phyloP scores from a whole-genome alignment of 64 coral and sea anemone genomes.

The Anthopleura sola region DNA sequence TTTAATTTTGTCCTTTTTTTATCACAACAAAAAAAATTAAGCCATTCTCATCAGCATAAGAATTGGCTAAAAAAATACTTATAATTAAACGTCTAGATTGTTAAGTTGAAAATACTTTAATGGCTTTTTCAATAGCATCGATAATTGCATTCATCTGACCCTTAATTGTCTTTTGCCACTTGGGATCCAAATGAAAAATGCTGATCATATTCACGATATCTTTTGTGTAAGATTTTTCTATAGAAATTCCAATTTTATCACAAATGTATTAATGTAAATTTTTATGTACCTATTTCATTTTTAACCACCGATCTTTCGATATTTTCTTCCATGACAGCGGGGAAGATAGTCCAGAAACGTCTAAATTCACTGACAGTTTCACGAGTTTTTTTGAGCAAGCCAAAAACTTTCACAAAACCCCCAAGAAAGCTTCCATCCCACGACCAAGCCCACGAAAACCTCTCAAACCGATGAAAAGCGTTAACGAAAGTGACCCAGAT shows the following conservation, averaged over 20 bases:
- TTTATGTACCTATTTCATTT: too few relatives aligned
- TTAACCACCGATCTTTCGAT: too few relatives aligned
- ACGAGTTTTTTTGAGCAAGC: conserved; percentile 42
- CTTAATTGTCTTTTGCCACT: too few relatives aligned
- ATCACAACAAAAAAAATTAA: background rate
- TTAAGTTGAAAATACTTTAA: background rate
- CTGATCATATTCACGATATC: too few relatives aligned
- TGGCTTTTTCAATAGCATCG: background rate
- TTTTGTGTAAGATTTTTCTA: too few relatives aligned
- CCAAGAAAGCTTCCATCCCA: conserved; percentile 52
- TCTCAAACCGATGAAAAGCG: conserved; percentile 83
- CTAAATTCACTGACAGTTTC: conserved; percentile 41
- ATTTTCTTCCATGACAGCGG: background rate
- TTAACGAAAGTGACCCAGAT: conserved; percentile 75
- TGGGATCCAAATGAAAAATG: too few relatives aligned
- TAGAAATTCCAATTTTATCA: too few relatives aligned
- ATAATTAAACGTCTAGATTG: background rate
- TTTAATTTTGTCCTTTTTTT: background rate
- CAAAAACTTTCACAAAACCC: conserved; percentile 61
- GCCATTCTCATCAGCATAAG: background rate
- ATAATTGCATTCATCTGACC: background rate
- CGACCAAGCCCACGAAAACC: conserved; percentile 92
- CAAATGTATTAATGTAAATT: too few relatives aligned
- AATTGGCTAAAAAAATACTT: background rate
- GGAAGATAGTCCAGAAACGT: conserved; percentile 67